Percentiles rank a stretch among this genome's conserved stretches.
phyloP scores from a whole-genome alignment of 2,113 vertebrate genomes.

The Phaetusa simplex region DNA sequence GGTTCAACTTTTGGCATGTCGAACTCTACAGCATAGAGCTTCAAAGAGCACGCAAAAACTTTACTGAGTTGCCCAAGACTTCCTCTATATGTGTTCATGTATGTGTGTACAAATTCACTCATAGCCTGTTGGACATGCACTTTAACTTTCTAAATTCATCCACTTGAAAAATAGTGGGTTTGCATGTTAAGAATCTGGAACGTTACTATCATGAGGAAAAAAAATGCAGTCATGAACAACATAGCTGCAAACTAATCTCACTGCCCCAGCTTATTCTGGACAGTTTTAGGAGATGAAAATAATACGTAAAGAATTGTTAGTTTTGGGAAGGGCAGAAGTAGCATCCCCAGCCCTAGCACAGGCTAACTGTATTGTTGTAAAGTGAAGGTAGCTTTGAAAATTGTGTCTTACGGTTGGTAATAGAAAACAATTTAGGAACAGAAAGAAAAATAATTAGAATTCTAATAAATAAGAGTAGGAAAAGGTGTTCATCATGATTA shows the following conservation, averaged over 20 bases:
- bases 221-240: not conserved
- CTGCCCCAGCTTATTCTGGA: not conserved
- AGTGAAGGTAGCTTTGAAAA: not conserved
- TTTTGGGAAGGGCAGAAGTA: not conserved
- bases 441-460: not conserved
- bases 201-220: not conserved
- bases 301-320: not conserved
- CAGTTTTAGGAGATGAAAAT: not conserved
- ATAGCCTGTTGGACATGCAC: not conserved
- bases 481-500: not conserved
- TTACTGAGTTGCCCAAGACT: not conserved
- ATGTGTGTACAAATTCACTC: not conserved
- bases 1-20: not conserved
- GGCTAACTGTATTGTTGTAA: not conserved
- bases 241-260: not conserved
- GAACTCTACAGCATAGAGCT: not conserved
- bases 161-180: not conserved
- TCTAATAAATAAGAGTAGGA: not conserved
- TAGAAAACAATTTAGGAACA: not conserved
- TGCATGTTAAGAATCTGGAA: not conserved
- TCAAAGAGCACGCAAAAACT: not conserved
- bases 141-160: not conserved
- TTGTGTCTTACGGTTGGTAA: not conserved
- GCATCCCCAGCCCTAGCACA: not conserved
- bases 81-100: not conserved